Conservation (phyloP, 2,113 vertebrate species). For the Prietella phreatophila region DNA sequence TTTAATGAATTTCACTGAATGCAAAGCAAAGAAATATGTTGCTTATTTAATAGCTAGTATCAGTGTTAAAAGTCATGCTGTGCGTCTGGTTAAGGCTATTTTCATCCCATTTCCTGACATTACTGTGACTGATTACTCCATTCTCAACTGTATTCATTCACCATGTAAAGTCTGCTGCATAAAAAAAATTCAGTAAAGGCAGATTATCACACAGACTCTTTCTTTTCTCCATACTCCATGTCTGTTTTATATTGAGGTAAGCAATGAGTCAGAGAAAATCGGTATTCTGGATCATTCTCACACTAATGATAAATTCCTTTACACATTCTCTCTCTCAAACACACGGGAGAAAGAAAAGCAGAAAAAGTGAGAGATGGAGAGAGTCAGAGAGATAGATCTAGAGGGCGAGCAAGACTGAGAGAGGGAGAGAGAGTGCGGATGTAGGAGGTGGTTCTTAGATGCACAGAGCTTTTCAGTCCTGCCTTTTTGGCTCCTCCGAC, state of each 20-base stretch:
- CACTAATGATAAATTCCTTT: slow-evolving; percentile 20
- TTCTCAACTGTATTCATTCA: neutral
- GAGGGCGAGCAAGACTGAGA: slow-evolving; percentile 22
- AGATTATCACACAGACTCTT: neutral
- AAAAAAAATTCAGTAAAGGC: neutral
- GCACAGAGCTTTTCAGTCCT: slow-evolving; percentile 62
- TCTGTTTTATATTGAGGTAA: slow-evolving; percentile 40
- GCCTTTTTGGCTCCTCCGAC: slow-evolving; percentile 66
- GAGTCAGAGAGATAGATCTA: slow-evolving; percentile 16
- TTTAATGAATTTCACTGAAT: neutral
- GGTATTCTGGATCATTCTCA: slow-evolving; percentile 26
- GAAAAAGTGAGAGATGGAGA: slow-evolving; percentile 26
- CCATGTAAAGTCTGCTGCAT: neutral
- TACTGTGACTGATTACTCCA: neutral
- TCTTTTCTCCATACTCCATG: neutral
- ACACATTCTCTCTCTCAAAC: slow-evolving; percentile 8
- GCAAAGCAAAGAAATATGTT: neutral
- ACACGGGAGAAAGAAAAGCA: slow-evolving; percentile 4
- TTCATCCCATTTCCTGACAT: neutral
- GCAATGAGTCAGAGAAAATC: slow-evolving; percentile 36
- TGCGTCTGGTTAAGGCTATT: neutral
- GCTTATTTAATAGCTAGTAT: neutral
- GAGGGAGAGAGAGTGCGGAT: slow-evolving; percentile 49
- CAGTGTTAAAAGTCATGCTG: neutral
- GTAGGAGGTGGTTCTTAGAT: slow-evolving; percentile 74